These are phyloP conservation scores for Ophion slaviceki DNA, from an alignment of 2,888 invertebrate species.

Conservation along the genomic window DNA sequence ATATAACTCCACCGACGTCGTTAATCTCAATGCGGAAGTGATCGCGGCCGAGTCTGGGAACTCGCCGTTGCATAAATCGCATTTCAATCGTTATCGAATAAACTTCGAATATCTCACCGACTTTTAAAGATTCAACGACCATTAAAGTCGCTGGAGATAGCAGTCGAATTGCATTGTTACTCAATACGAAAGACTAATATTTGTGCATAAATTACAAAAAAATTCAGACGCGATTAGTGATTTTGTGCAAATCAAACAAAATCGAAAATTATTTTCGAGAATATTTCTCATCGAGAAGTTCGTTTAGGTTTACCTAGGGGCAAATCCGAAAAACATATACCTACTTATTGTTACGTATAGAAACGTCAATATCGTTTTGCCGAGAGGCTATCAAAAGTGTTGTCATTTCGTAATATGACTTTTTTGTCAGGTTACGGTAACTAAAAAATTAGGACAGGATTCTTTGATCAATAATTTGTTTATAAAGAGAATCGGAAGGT, in stretches of 20 bases:
- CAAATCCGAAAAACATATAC: neutral
- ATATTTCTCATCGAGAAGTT: neutral
- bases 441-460: neutral
- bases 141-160: neutral
- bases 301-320: neutral
- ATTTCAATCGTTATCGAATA: constrained; percentile 32
- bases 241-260: neutral
- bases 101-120: constrained; percentile 40
- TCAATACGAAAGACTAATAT: neutral
- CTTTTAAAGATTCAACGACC: constrained; percentile 35
- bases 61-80: constrained; percentile 33
- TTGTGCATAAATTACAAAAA: neutral
- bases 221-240: neutral
- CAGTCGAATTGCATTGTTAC: constrained; percentile 8
- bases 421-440: neutral
- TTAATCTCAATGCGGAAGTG: constrained; percentile 58
- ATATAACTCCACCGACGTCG: constrained; percentile 22
- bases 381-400: neutral
- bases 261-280: neutral
- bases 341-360: neutral
- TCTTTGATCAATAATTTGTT: neutral
- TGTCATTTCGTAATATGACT: neutral
- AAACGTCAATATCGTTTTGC: neutral
- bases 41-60: constrained; percentile 26
- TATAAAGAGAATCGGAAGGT: neutral